Evolutionary conservation across 2,888 invertebrate genomes (phyloP).

Genomic region (Erebia ligea): DNA sequence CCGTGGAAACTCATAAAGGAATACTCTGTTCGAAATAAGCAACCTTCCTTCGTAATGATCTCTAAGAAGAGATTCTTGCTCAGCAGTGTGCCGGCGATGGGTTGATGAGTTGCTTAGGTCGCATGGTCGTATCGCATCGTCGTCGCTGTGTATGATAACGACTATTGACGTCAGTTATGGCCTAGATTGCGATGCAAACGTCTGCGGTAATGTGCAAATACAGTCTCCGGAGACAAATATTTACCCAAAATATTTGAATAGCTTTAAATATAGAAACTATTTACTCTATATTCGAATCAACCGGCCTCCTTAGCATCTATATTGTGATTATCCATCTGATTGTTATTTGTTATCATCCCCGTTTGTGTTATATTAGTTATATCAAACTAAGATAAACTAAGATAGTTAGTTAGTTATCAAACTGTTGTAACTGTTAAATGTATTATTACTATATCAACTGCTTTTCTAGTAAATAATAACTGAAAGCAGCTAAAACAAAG

Average conservation of each 20-base stretch:
- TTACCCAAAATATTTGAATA: constrained; percentile 28
- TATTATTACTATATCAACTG: no score
- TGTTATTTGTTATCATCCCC: background rate
- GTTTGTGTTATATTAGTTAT: background rate
- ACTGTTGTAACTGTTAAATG: no score
- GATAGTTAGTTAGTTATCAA: no score
- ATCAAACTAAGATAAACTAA: no score
- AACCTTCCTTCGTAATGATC: no score
- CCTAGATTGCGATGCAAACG: constrained; percentile 48
- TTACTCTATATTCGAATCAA: background rate
- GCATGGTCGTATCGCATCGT: background rate
- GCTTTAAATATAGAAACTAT: constrained; percentile 13
- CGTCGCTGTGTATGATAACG: background rate
- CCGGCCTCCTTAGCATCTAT: background rate
- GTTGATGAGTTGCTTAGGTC: background rate
- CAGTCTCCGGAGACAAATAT: constrained; percentile 17
- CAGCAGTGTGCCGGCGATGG: no score
- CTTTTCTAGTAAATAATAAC: no score
- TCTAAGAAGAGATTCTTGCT: background rate
- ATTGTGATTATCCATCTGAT: background rate
- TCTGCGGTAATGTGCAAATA: constrained; percentile 31
- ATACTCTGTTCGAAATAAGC: no score
- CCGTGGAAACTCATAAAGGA: no score
- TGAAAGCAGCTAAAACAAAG: no score
- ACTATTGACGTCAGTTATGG: constrained; percentile 50